Evolutionary conservation across 1,140 invertebrate species (phyloP), one percentile per base, ranked within the genome.

Genomic region (Chironomus tepperi): DNA sequence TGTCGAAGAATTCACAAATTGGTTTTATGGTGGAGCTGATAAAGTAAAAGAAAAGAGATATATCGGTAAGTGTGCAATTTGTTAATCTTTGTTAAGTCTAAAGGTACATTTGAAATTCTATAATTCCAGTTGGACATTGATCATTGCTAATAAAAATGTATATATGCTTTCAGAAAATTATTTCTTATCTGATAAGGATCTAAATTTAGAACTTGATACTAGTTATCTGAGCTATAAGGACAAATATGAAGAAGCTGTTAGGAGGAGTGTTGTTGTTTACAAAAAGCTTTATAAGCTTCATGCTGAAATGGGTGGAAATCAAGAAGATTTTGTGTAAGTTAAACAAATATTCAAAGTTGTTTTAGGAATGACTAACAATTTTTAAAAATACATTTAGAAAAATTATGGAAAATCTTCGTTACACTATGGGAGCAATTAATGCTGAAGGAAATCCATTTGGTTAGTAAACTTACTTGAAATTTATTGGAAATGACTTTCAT

Each of bases 201-300:
- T 57, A 57, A 57, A 57, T 5, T n/a, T 94, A 12, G 79, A 85
- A 70, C 90, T 93, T 77, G 80, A 84, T 73, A 80, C 87, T 0
- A 89, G 90, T 77, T 95, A 92, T 80, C 84, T 93, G 76, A 93
- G 91, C 78, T 92, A 95, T 79, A 93, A 93, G 79, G 90, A 95
- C 79, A 88, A 91, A 76, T 94, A 95, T 83, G 90, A 93, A 79
- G 85, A 92, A 77, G 87, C 90, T 3, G 80, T 94, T 2, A 86
- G 89, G 76, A 93, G 91, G 82, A 88, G 91, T 72, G 90, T 88
- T 78, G 82, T 85, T 15, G 80, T 94, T 73, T 86, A 93, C 76
- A 84, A 87, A 77, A 90, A 94, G 82, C 85, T 93, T 16, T 85
- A 89, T 74, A 83, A 88, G 65, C 80, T 90, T 42, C 47, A 57